Evolutionary conservation across 2,888 invertebrate species (phyloP).

Genomic region (Amiota mariae): DNA sequence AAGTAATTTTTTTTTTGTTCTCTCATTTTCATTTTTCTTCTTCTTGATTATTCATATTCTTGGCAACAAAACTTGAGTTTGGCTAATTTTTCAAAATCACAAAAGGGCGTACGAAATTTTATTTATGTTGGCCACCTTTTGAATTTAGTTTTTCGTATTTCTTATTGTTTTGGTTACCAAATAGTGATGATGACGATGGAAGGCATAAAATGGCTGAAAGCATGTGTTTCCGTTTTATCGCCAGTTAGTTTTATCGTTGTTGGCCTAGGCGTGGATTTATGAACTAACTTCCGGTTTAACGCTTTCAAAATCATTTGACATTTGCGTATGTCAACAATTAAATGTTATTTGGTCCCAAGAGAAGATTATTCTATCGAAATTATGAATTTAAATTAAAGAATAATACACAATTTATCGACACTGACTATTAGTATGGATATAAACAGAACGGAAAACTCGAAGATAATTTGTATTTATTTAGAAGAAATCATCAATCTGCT

Average conservation of each 20-base stretch:
- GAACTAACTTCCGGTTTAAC: too few relatives aligned
- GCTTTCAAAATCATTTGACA: too few relatives aligned
- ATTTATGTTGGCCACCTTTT: constrained; percentile 42
- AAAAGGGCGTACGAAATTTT: constrained; percentile 19
- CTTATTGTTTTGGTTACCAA: constrained; percentile 44
- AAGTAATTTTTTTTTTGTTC: constrained; percentile 17
- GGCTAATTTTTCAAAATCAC: constrained; percentile 60
- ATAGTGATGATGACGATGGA: constrained; percentile 58
- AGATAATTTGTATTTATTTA: too few relatives aligned
- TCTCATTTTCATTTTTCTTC: neutral
- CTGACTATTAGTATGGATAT: too few relatives aligned
- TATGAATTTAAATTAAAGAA: too few relatives aligned
- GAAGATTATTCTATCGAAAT: too few relatives aligned
- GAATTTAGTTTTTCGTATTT: constrained; percentile 64
- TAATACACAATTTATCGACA: too few relatives aligned
- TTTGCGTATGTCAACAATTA: too few relatives aligned
- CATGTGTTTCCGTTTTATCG: constrained; percentile 41
- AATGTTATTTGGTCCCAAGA: too few relatives aligned
- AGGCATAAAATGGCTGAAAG: constrained; percentile 43
- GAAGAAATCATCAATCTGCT: too few relatives aligned
- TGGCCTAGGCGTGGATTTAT: neutral
- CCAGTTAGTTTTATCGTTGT: constrained; percentile 8
- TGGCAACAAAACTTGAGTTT: constrained; percentile 47
- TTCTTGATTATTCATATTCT: constrained; percentile 13
- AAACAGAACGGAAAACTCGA: too few relatives aligned